phyloP scores from a whole-genome alignment of 2,888 invertebrate genomes.

The Rhaphigaster nebulosa region DNA sequence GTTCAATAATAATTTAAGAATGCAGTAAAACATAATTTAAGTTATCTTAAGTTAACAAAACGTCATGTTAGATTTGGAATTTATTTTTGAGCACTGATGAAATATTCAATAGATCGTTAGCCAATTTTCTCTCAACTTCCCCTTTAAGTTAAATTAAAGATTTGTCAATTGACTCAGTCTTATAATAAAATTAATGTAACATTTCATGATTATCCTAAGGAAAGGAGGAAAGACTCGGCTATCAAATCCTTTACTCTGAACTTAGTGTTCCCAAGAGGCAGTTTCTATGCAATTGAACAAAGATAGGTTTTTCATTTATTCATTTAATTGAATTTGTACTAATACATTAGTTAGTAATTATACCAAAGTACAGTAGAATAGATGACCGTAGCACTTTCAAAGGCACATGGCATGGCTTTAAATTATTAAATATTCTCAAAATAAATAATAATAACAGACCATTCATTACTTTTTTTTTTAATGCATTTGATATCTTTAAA shows the following conservation, averaged over 20 bases:
- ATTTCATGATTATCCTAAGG: neutral
- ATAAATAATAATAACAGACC: neutral
- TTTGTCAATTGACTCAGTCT: constrained; percentile 20
- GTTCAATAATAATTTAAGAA: neutral
- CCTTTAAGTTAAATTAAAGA: neutral
- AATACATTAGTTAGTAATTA: neutral
- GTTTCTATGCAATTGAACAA: neutral
- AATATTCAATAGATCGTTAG: neutral
- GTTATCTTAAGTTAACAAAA: neutral
- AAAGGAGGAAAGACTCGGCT: neutral
- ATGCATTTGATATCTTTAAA: too few species aligned
- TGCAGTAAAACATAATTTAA: neutral
- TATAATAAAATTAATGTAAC: neutral
- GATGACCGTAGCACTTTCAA: neutral
- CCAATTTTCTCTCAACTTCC: neutral
- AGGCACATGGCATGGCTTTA: constrained; percentile 5
- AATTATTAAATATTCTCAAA: neutral
- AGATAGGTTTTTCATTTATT: neutral
- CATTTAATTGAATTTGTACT: neutral
- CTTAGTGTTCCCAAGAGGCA: neutral
- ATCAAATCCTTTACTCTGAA: neutral
- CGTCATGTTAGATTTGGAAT: neutral
- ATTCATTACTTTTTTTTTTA: too few species aligned
- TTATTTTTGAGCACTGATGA: neutral
- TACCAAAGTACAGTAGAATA: neutral